Conservation (phyloP, 2,113 vertebrate species). For the Typhlomys cinereus region DNA sequence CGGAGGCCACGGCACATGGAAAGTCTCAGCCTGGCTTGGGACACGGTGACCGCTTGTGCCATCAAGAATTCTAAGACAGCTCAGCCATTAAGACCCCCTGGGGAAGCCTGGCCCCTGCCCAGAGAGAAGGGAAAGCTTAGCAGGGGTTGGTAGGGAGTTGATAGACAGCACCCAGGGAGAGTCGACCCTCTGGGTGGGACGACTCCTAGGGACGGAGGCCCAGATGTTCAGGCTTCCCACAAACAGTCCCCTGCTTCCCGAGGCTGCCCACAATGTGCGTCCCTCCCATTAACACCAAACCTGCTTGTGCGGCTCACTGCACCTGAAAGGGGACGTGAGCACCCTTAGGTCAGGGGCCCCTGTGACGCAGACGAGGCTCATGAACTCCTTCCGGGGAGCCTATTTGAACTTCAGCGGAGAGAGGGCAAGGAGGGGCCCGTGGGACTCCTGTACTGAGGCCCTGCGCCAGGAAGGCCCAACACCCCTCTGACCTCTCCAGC, state of each 20-base stretch:
- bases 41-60: not conserved
- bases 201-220: not conserved
- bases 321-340: not conserved
- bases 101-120: not conserved
- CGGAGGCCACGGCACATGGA: accelerated
- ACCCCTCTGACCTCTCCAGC: conserved; percentile 31
- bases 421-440: not conserved
- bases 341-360: not conserved
- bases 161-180: not conserved
- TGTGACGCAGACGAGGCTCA: not conserved
- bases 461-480: not conserved
- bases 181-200: not conserved
- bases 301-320: not conserved
- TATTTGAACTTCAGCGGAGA: not conserved
- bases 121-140: not conserved
- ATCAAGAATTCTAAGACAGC: not conserved
- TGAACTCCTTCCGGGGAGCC: not conserved
- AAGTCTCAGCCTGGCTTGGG: not conserved
- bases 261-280: not conserved
- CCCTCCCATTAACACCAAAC: not conserved
- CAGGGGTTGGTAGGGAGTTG: not conserved
- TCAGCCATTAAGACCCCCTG: not conserved
- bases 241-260: not conserved
- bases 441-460: not conserved
- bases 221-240: not conserved